A percentile compares a stretch with the other conserved stretches of the same genome.
phyloP scores from a whole-genome alignment of 2,113 vertebrate species.

The Epinephelus fuscoguttatus region DNA sequence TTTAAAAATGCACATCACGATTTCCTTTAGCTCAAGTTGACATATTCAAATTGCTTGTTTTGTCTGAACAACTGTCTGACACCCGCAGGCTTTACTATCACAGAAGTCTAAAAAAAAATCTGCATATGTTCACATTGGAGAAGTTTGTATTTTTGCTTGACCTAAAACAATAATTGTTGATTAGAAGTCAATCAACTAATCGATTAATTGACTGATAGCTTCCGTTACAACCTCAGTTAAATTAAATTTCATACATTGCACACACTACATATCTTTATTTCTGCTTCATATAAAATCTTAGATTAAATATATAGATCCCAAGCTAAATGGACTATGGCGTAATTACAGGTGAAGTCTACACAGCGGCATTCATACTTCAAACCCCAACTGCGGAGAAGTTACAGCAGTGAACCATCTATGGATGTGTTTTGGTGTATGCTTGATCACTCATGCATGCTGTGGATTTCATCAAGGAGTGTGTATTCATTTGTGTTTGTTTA shows the following conservation, averaged over 20 bases:
- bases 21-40: neutral
- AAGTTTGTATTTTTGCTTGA: neutral
- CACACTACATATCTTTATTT: neutral
- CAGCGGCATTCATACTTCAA: constrained; percentile 15
- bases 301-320: neutral
- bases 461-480: constrained; percentile 70
- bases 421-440: constrained; percentile 68
- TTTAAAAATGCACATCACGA: neutral
- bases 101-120: neutral
- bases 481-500: constrained; percentile 77
- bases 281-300: neutral
- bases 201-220: neutral
- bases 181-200: neutral
- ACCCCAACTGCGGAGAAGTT: constrained; percentile 53
- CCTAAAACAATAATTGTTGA: neutral
- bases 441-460: constrained; percentile 77
- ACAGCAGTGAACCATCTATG: constrained; percentile 35
- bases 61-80: neutral
- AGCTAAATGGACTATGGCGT: neutral
- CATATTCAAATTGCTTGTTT: neutral
- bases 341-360: neutral
- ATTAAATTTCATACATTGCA: neutral
- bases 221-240: neutral
- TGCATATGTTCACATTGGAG: neutral
- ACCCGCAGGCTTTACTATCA: neutral